Percentiles rank a stretch among this genome's conserved stretches.
phyloP scores from a whole-genome alignment of 2,113 vertebrate genomes.

The Chlorodrepanis virens region DNA sequence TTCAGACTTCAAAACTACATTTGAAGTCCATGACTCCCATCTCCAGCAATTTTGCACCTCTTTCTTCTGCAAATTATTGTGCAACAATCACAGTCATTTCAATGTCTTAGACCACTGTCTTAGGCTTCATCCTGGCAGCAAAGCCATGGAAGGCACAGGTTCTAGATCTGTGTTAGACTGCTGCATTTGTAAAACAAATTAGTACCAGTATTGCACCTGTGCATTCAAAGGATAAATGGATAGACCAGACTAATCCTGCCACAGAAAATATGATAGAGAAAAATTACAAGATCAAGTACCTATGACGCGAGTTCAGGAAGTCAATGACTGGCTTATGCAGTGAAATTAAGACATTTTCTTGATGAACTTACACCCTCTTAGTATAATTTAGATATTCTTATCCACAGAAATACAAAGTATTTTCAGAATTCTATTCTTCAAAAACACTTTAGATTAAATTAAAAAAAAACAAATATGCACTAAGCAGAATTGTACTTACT shows the following conservation, averaged over 20 bases:
- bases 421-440: background rate
- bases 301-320: background rate
- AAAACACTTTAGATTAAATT: background rate
- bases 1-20: background rate
- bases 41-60: background rate
- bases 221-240: background rate
- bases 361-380: background rate
- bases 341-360: background rate
- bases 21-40: background rate
- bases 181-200: background rate
- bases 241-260: background rate
- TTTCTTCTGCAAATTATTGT: background rate
- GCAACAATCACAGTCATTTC: background rate
- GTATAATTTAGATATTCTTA: background rate
- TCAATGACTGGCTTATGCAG: background rate
- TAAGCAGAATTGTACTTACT: background rate
- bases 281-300: background rate
- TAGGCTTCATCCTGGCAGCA: background rate
- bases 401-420: background rate
- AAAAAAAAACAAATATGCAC: accelerated
- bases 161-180: background rate
- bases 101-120: background rate
- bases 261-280: background rate
- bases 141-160: background rate
- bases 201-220: background rate